phyloP scores from a whole-genome alignment of 2,113 vertebrate species.

The Notarius lentiginosus region DNA sequence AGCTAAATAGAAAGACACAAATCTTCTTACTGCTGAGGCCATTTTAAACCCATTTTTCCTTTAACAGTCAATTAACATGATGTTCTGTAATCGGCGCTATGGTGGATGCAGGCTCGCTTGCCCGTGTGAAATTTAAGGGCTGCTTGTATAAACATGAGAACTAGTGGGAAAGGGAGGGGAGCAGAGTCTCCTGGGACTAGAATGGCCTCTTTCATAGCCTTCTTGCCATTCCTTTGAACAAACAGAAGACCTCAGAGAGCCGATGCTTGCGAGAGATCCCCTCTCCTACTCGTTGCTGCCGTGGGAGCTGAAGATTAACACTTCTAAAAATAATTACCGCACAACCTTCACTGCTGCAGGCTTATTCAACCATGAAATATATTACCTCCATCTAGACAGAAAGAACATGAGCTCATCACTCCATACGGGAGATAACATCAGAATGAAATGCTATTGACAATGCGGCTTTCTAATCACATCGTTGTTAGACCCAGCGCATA shows the following conservation, averaged over 20 bases:
- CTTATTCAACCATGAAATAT: slow-evolving; percentile 43
- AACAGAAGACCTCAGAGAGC: slow-evolving; percentile 57
- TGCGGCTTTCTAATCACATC: slow-evolving; percentile 24
- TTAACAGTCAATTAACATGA: not conserved
- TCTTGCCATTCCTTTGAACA: slow-evolving; percentile 65
- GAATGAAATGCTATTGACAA: slow-evolving; percentile 32
- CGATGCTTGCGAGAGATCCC: slow-evolving; percentile 60
- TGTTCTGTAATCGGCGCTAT: slow-evolving; percentile 1
- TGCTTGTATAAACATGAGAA: slow-evolving; percentile 45
- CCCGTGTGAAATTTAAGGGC: slow-evolving; percentile 46
- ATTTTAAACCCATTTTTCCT: slow-evolving; percentile 29
- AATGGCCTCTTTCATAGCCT: slow-evolving; percentile 68
- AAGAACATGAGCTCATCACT: slow-evolving; percentile 28
- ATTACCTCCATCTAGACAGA: slow-evolving; percentile 41
- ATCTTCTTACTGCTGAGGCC: not conserved
- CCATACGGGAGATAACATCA: slow-evolving; percentile 28
- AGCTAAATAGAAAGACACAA: not conserved
- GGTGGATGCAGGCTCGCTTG: slow-evolving; percentile 20
- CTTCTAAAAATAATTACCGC: slow-evolving; percentile 55
- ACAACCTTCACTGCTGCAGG: slow-evolving; percentile 43
- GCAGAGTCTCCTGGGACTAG: slow-evolving; percentile 59
- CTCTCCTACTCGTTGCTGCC: slow-evolving; percentile 34
- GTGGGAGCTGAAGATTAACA: slow-evolving; percentile 46
- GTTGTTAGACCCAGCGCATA: slow-evolving; percentile 5
- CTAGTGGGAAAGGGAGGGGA: slow-evolving; percentile 36